A percentile compares a stretch with the other conserved stretches of the same genome.
Evolutionary conservation across 2,113 vertebrate species (phyloP).

Genomic region (Ranitomeya imitator): DNA sequence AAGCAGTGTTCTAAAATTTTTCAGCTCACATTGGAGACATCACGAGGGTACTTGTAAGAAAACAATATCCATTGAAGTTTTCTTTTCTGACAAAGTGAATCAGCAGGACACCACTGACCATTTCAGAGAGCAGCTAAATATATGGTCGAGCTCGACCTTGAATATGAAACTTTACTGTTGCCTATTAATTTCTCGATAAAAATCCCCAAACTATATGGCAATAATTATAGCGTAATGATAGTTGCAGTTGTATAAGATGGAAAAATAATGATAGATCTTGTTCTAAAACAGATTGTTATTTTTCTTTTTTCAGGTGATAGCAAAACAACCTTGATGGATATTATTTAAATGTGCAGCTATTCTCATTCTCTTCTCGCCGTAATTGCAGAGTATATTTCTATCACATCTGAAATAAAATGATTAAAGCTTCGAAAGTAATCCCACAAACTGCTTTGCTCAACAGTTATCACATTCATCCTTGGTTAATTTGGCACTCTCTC

Average conservation of each 20-base stretch:
- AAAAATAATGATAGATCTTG: slow-evolving; percentile 36
- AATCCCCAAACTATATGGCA: background rate
- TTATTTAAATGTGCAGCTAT: slow-evolving; percentile 40
- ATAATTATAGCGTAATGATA: slow-evolving; percentile 22
- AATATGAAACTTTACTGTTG: background rate
- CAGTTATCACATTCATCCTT: slow-evolving; percentile 56
- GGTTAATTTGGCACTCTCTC: slow-evolving; percentile 47
- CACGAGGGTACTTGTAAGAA: background rate
- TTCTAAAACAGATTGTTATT: background rate
- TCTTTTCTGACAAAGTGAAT: slow-evolving; percentile 7
- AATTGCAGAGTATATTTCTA: slow-evolving; percentile 17
- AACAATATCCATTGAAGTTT: background rate
- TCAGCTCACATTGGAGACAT: background rate
- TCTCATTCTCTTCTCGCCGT: background rate
- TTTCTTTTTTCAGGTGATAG: slow-evolving; percentile 39
- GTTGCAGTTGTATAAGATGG: slow-evolving; percentile 39
- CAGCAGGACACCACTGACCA: background rate
- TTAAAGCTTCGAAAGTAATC: slow-evolving; percentile 6
- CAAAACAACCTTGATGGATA: slow-evolving; percentile 28
- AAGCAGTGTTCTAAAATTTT: background rate
- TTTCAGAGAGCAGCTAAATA: background rate
- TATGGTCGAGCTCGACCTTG: background rate
- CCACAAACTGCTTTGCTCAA: slow-evolving; percentile 42
- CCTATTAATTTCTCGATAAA: background rate
- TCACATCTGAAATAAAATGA: slow-evolving; percentile 37